Base-by-base conservation (phyloP, 2,888 invertebrate genomes). In the Drosophila ustulata region DNA sequence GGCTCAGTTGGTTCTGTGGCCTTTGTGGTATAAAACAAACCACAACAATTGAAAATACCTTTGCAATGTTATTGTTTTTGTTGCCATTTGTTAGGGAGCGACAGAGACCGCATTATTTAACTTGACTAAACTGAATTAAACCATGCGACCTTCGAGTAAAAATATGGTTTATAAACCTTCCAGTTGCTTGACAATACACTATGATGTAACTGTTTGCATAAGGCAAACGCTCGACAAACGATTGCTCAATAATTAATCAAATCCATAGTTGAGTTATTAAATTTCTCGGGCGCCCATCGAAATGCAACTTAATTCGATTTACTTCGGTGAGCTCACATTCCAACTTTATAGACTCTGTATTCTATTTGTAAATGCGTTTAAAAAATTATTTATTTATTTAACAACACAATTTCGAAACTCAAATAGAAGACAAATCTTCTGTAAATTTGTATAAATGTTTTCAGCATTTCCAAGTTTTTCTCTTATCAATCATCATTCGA, bases 141-240 rank as follows among this genome's bases (percentile, higher is more conserved):
- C 9, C 32, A 8, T 46, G 46, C 53, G 73, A 64, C 73, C 75
- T 75, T 72, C 64, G 43, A 9, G n/a, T 18, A 28, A 41, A 64
- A 65, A 49, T n/a, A 9, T 41, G 28, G 30, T 51, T 51, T 41
- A 51, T 39, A 49, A 34, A 39, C 45, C 43, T 67, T 80, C 63
- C 71, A 71, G 75, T 74, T 84, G 74, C 71, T 74, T 74, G 55
- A 69, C 71, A 57, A 65, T 72, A 69, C 71, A 57, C 63, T 72
- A 59, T 82, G 82, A 82, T 85, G 85, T 82, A 85, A 85, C 79
- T 75, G 66, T 58, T 69, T 68, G 61, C 37, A 61, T 45, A 61
- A 56, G 30, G 50, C 52, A 58, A 26, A 34, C 41, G 28, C 32
- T 23, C 13, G 46, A 43, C 49, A 9, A 6, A 6, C n/a, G n/a